phyloP scores from a whole-genome alignment of 2,797 vertebrate species.

The Falco rusticolus region DNA sequence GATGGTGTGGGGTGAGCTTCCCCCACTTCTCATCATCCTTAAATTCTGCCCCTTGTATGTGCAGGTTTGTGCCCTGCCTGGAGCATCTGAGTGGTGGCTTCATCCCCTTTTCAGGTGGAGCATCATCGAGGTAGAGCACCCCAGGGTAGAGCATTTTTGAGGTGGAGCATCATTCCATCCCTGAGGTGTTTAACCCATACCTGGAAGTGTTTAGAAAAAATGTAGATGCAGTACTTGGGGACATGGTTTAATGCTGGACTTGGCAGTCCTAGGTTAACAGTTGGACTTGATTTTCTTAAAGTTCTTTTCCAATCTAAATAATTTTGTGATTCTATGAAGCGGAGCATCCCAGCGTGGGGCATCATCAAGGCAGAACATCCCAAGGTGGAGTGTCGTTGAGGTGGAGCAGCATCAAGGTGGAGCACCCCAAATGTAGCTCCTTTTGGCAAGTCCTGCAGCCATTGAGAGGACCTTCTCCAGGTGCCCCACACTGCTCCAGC shows the following conservation, averaged over 20 bases:
- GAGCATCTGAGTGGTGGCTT: not conserved
- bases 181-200: too few species aligned
- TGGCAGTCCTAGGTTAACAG: too few species aligned
- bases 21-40: not conserved
- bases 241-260: too few species aligned
- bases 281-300: too few species aligned
- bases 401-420: too few species aligned
- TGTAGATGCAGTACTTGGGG: too few species aligned
- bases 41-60: accelerated
- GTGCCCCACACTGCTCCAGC: too few species aligned
- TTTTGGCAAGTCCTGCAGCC: not conserved
- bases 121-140: not conserved
- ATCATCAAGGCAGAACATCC: not conserved
- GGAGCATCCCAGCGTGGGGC: not conserved
- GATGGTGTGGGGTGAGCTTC: not conserved
- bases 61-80: not conserved
- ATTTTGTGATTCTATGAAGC: too few species aligned
- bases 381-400: not conserved
- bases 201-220: too few species aligned
- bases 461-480: not conserved
- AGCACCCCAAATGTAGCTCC: not conserved
- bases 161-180: not conserved
- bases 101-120: not conserved
- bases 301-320: too few species aligned
- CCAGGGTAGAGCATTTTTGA: accelerated